A percentile compares a stretch with the other conserved stretches of the same genome.
Conservation (phyloP, 1,140 invertebrate species). For the Heliconius nattereri region DNA sequence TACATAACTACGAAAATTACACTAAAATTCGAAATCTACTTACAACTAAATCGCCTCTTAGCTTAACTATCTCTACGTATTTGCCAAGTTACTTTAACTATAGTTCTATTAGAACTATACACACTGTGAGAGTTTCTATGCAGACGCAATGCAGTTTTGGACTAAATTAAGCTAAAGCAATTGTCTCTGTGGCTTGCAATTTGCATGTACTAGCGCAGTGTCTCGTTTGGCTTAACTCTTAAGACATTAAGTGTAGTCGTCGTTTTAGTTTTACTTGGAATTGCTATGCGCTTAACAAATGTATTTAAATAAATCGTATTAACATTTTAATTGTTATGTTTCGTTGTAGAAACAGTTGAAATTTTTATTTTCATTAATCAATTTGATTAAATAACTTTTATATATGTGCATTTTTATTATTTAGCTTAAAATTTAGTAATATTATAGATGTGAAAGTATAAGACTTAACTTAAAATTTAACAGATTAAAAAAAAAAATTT, state of each 20-base stretch:
- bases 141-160: slow-evolving; percentile 54
- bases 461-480: no score
- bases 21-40: neutral
- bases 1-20: neutral
- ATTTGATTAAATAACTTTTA: no score
- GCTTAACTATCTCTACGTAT: neutral
- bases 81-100: neutral
- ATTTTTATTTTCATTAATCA: no score
- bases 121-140: slow-evolving; percentile 38
- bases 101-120: neutral
- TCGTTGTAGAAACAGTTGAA: neutral
- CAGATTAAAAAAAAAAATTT: no score
- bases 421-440: no score
- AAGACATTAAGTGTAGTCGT: slow-evolving; percentile 16
- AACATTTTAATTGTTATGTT: neutral
- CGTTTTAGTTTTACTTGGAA: neutral
- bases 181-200: slow-evolving; percentile 40
- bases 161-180: slow-evolving; percentile 56
- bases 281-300: neutral
- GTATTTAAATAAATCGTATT: neutral
- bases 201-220: slow-evolving; percentile 22
- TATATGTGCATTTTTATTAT: no score
- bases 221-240: slow-evolving; percentile 20
- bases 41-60: neutral
- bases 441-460: no score